phyloP scores from a whole-genome alignment of 2,888 invertebrate species.

The Chrysolina haemoptera region DNA sequence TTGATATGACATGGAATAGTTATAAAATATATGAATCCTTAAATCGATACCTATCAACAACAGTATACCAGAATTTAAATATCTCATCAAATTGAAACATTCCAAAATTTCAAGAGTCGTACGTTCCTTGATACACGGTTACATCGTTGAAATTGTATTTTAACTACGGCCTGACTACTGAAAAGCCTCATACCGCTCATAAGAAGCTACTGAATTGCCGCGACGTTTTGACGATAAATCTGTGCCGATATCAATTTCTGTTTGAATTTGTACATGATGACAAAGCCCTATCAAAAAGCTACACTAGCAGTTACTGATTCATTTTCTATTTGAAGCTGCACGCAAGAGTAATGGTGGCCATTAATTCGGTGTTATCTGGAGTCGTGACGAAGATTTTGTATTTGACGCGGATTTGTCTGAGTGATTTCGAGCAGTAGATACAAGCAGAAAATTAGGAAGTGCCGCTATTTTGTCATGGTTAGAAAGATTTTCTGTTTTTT shows the following conservation, averaged over 20 bases:
- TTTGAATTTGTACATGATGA: neutral
- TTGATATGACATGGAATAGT: too few species aligned
- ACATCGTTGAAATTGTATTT: neutral
- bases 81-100: too few species aligned
- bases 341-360: slow-evolving; percentile 1
- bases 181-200: neutral
- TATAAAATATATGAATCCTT: too few species aligned
- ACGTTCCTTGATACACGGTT: too few species aligned
- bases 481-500: too few species aligned
- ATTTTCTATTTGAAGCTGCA: slow-evolving; percentile 8
- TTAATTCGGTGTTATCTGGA: neutral
- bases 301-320: slow-evolving; percentile 10
- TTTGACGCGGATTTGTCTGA: neutral
- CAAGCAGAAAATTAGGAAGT: too few species aligned
- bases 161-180: neutral
- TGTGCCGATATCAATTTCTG: slow-evolving; percentile 12
- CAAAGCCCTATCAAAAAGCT: slow-evolving; percentile 10
- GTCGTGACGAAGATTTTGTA: slow-evolving; percentile 1
- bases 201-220: neutral
- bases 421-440: neutral
- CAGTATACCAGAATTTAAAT: too few species aligned
- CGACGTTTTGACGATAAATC: neutral
- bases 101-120: too few species aligned
- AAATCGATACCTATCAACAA: too few species aligned
- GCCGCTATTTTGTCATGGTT: too few species aligned